Conservation (phyloP, 2,888 invertebrate genomes). For the Poecilus cupreus region DNA sequence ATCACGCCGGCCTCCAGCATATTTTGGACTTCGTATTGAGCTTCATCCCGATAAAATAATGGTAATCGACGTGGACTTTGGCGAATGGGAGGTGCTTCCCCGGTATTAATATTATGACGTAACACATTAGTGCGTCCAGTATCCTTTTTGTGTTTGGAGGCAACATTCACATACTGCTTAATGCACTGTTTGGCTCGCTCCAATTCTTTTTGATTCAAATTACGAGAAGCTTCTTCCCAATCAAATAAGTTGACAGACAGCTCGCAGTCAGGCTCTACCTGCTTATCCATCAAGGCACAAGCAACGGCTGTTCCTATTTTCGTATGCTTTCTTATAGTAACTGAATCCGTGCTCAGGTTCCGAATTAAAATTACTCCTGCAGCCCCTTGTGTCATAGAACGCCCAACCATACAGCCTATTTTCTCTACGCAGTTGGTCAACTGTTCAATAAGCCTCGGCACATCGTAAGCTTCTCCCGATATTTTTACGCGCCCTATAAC, state of each 20-base stretch:
- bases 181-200: not conserved
- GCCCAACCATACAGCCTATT: no score
- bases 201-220: not conserved
- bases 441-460: no score
- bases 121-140: not conserved
- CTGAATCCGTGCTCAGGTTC: no score
- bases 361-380: no score
- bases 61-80: not conserved
- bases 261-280: not conserved
- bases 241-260: not conserved
- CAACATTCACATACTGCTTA: no score
- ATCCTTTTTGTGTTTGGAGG: not conserved
- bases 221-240: not conserved
- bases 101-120: not conserved
- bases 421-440: no score
- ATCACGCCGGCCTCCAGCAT: slow-evolving; percentile 10
- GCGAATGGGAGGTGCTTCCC: not conserved
- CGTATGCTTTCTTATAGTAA: no score
- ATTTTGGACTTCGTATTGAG: not conserved
- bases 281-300: not conserved
- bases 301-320: no score
- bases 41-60: not conserved
- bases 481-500: no score
- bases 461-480: no score
- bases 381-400: no score